Base-by-base conservation (phyloP, 2,888 invertebrate genomes). In the Phania funesta region DNA sequence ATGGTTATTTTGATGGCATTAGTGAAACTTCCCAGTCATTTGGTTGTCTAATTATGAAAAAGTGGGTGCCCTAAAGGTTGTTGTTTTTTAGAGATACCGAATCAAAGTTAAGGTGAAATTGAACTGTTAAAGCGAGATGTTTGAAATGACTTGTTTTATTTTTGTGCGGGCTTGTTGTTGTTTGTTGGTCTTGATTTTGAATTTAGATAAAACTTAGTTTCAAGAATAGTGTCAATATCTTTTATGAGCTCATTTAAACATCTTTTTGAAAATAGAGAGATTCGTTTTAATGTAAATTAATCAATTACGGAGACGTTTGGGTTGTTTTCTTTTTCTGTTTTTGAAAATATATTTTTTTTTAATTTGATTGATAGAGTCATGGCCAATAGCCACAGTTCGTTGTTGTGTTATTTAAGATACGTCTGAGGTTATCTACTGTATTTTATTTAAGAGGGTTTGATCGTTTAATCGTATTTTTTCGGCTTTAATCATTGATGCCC, bases 41-140 rank as follows among this genome's bases (percentile, higher is more conserved):
- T 65, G 26, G 18, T 18, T 46, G 60, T 67, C 58, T 58, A 24
- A 32, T 54, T 58, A n/a, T 46, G 24, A 48, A 68, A 70, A 62
- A 81, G 81, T 81, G 81, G 77, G 77, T 76, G 81, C 76, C 67
- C 73, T n/a, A n/a, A n/a, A n/a, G n/a, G n/a, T n/a, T n/a, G n/a
- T n/a, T n/a, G n/a, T n/a, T n/a, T n/a, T n/a, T n/a, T n/a, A n/a
- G n/a, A n/a, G n/a, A n/a, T n/a, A n/a, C n/a, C n/a, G n/a, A n/a
- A n/a, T n/a, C n/a, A n/a, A n/a, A n/a, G n/a, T n/a, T n/a, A n/a
- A n/a, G n/a, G n/a, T n/a, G n/a, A n/a, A n/a, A n/a, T n/a, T n/a
- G n/a, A n/a, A n/a, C n/a, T n/a, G n/a, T n/a, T 50, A 48, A 67
- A 80, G 18, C 35, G 67, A 77, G 54, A 76, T 81, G 73, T 68